Conservation (phyloP, 1,140 invertebrate species). For the Probaryconus sp. region DNA sequence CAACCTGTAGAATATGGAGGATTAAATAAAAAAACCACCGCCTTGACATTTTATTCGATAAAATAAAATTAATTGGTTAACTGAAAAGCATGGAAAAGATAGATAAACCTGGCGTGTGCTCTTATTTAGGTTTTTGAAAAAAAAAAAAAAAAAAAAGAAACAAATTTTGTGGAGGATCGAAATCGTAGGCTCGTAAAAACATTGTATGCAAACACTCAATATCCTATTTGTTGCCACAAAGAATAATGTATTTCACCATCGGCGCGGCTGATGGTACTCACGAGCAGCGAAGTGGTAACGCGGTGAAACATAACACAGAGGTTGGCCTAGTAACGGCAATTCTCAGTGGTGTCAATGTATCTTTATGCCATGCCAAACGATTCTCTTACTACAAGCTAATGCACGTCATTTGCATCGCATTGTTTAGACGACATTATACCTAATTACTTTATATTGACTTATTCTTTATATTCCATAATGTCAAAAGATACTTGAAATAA, state of each 20-base stretch:
- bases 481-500: no score
- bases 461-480: no score
- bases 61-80: no score
- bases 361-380: conserved; percentile 43
- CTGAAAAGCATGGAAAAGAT: no score
- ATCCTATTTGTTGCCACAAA: conserved; percentile 41
- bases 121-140: no score
- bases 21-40: no score
- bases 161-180: no score
- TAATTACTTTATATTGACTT: not conserved
- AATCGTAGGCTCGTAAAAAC: conserved; percentile 32
- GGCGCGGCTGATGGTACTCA: conserved; percentile 29
- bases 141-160: no score
- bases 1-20: no score
- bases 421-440: not conserved
- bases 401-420: not conserved
- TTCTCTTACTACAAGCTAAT: conserved; percentile 36
- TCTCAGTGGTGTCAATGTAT: conserved; percentile 59
- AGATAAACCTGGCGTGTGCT: no score
- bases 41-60: no score
- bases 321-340: conserved; percentile 63
- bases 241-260: conserved; percentile 43
- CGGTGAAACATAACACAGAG: conserved; percentile 55
- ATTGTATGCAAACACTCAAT: conserved; percentile 34
- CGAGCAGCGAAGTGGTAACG: conserved; percentile 50